Evolutionary conservation across 2,888 invertebrate genomes (phyloP).

Genomic region (Chrysomela aeneicollis): DNA sequence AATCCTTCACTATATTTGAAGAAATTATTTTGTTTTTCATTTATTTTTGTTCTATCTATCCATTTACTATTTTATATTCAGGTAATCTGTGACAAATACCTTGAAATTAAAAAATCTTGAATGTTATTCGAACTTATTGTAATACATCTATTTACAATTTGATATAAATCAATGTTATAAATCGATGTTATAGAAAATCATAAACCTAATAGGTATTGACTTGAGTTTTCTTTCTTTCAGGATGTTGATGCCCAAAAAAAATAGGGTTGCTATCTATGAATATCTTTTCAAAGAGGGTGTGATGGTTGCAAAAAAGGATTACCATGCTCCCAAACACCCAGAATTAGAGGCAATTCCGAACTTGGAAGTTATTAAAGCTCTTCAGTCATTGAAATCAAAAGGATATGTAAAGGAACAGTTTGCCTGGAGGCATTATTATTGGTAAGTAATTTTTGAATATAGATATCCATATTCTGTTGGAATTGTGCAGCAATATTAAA

Average conservation of each 20-base stretch:
- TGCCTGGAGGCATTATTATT: constrained; percentile 99
- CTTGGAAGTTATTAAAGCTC: constrained; percentile 97
- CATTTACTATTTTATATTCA: neutral
- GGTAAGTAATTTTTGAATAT: constrained; percentile 65
- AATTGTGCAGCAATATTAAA: no score
- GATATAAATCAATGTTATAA: no score
- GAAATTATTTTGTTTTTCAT: neutral
- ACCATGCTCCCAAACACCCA: constrained; percentile 97
- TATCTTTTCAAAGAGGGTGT: constrained; percentile 99
- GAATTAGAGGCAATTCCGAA: constrained; percentile 95
- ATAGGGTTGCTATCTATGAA: constrained; percentile 95
- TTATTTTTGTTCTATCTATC: neutral
- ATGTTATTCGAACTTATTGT: no score
- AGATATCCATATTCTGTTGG: no score
- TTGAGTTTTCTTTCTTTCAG: constrained; percentile 63
- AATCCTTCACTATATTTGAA: constrained; percentile 28
- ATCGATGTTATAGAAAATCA: no score
- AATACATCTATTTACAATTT: no score
- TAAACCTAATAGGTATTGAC: neutral
- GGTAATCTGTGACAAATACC: no score
- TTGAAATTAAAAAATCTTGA: no score
- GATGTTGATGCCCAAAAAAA: constrained; percentile 99
- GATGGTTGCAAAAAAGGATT: constrained; percentile 99
- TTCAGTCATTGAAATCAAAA: constrained; percentile 95
- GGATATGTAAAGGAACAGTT: constrained; percentile 99